A percentile compares a stretch with the other conserved stretches of the same genome.
Conservation (phyloP, 2,888 invertebrate genomes). For the Carpatolechia fugitivella region DNA sequence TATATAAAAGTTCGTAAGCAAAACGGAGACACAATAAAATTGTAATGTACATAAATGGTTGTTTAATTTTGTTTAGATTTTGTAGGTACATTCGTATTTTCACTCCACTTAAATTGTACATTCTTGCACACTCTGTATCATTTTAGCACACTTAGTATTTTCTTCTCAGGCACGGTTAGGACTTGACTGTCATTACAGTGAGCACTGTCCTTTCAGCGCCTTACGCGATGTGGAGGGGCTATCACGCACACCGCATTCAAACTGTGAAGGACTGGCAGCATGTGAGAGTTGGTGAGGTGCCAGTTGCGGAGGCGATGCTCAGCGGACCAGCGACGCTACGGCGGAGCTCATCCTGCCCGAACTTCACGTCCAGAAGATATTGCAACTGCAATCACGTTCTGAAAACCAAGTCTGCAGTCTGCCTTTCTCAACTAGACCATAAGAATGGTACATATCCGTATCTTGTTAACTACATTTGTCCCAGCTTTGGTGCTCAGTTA, state of each 20-base stretch:
- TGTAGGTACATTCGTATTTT: no score
- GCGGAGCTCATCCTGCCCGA: slow-evolving; percentile 42
- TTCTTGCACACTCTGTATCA: not conserved
- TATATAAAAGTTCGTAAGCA: not conserved
- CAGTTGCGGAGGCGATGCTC: slow-evolving; percentile 20
- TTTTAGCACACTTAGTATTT: no score
- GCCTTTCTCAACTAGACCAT: slow-evolving; percentile 24
- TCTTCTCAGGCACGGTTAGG: slow-evolving; percentile 5
- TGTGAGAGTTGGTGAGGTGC: slow-evolving; percentile 31
- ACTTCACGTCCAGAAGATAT: slow-evolving; percentile 20
- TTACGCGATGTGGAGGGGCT: slow-evolving; percentile 39
- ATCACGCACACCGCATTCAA: slow-evolving; percentile 20
- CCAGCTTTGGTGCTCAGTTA: not conserved
- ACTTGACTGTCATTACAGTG: slow-evolving; percentile 22
- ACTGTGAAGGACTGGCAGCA: slow-evolving; percentile 29
- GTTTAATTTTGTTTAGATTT: not conserved
- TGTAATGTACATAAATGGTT: not conserved
- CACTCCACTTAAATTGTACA: not conserved
- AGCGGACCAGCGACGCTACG: slow-evolving; percentile 19
- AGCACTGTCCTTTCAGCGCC: slow-evolving; percentile 55
- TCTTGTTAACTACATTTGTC: not conserved
- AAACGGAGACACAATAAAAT: not conserved
- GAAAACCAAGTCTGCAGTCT: not conserved
- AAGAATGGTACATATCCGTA: not conserved
- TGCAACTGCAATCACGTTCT: slow-evolving; percentile 19